Evolutionary conservation across 2,797 vertebrate species (phyloP).

Genomic region (Platyrinchus mystaceus): DNA sequence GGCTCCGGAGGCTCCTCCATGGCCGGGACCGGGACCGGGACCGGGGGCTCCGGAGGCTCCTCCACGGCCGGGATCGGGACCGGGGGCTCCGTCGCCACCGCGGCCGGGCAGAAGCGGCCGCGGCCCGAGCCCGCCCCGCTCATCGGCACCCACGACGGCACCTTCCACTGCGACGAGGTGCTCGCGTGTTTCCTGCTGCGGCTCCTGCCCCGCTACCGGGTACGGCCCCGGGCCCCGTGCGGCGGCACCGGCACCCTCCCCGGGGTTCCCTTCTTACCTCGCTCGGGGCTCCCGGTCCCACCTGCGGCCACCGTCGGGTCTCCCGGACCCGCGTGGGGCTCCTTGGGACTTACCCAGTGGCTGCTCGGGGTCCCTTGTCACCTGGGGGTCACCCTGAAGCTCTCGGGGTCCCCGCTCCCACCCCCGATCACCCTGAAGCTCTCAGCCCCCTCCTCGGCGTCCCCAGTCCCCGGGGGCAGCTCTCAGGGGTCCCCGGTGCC

Average conservation of each 20-base stretch:
- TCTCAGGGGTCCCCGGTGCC: background rate
- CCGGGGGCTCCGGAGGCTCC: no score
- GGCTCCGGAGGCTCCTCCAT: background rate
- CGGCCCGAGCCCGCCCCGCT: background rate
- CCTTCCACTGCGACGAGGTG: constrained; percentile 94
- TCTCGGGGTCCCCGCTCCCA: no score
- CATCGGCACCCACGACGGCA: constrained; percentile 93
- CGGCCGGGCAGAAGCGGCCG: background rate
- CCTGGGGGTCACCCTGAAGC: no score
- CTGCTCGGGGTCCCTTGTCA: no score
- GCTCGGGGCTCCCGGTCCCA: background rate
- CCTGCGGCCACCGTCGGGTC: background rate
- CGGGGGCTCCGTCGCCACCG: background rate
- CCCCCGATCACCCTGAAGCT: no score
- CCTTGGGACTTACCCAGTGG: background rate
- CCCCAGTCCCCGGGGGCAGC: background rate
- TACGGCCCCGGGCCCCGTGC: background rate
- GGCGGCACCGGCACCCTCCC: background rate
- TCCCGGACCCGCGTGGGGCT: background rate
- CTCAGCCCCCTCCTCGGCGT: no score
- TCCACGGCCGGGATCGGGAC: background rate
- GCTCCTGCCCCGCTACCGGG: constrained; percentile 87
- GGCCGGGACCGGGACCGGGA: background rate
- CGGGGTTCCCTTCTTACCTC: no score
- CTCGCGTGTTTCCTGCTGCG: constrained; percentile 89